Conservation (phyloP, 2,797 vertebrate genomes). For the Microctenopoma stevenorrisi region DNA sequence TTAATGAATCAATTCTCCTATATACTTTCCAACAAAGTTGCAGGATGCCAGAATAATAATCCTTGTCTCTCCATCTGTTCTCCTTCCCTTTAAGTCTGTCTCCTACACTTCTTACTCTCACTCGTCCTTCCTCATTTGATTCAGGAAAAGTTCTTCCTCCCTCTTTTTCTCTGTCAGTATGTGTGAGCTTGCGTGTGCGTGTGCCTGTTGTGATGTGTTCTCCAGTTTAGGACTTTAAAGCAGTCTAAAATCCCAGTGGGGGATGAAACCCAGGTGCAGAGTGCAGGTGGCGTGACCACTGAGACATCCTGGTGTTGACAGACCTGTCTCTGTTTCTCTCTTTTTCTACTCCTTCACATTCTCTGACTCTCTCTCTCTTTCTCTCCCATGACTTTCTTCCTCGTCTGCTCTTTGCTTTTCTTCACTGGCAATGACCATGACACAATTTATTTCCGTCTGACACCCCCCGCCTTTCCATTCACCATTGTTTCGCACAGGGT, state of each 20-base stretch:
- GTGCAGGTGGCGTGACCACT: conserved; percentile 80
- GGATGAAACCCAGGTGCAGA: conserved; percentile 78
- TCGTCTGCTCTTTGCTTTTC: conserved; percentile 34
- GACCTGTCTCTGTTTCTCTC: conserved; percentile 59
- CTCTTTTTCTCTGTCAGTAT: conserved; percentile 29
- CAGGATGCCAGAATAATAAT: conserved; percentile 64
- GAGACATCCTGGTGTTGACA: conserved; percentile 72
- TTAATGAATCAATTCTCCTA: conserved; percentile 73
- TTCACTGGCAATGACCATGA: conserved; percentile 57
- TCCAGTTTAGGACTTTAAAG: conserved; percentile 79
- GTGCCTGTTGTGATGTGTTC: conserved; percentile 72
- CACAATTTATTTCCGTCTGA: conserved; percentile 57
- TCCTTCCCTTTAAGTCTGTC: conserved; percentile 12
- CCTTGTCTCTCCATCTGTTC: conserved; percentile 18
- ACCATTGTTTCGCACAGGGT: conserved; percentile 83
- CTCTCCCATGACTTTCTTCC: conserved; percentile 54
- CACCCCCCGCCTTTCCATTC: conserved; percentile 12
- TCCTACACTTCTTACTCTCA: conserved; percentile 36
- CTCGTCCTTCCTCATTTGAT: conserved; percentile 31
- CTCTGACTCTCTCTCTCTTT: conserved; percentile 28
- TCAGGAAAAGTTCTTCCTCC: conserved; percentile 26
- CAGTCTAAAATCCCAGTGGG: conserved; percentile 67
- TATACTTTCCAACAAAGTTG: conserved; percentile 71
- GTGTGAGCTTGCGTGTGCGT: conserved; percentile 50
- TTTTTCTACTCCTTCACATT: conserved; percentile 54